These are phyloP conservation scores for Bubo scandiacus DNA, from an alignment of 2,113 vertebrate species.

Conservation along the genomic window DNA sequence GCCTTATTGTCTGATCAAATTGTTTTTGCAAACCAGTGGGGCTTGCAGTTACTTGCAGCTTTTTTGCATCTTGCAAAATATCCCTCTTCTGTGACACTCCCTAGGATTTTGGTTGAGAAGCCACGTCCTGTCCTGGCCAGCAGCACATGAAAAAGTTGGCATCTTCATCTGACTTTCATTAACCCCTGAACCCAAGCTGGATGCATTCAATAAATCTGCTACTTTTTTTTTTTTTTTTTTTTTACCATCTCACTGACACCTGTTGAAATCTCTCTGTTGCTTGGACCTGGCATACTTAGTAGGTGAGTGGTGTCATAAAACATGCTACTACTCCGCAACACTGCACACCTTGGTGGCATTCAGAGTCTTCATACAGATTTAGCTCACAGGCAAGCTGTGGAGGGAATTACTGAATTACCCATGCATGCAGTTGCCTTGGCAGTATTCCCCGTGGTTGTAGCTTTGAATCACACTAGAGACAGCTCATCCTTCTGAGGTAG, in stretches of 20 bases:
- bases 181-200: not conserved
- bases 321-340: rapidly evolving
- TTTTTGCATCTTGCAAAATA: not conserved
- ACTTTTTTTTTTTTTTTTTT: too few relatives aligned
- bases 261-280: not conserved
- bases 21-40: not conserved
- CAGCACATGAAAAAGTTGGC: not conserved
- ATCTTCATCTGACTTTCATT: not conserved
- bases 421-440: not conserved
- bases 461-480: not conserved
- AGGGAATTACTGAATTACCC: not conserved
- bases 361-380: not conserved
- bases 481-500: not conserved
- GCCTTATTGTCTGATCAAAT: not conserved
- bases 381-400: not conserved
- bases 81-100: not conserved
- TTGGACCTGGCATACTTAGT: not conserved
- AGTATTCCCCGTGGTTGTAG: not conserved
- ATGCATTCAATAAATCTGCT: not conserved
- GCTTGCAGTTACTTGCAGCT: not conserved
- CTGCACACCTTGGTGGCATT: not conserved
- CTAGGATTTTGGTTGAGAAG: not conserved
- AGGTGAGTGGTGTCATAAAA: not conserved
- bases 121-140: not conserved
- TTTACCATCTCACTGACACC: too few relatives aligned